A percentile compares a stretch with the other conserved stretches of the same genome.
Evolutionary conservation across 2,113 vertebrate genomes (phyloP).

Genomic region (Benthochromis sp.): DNA sequence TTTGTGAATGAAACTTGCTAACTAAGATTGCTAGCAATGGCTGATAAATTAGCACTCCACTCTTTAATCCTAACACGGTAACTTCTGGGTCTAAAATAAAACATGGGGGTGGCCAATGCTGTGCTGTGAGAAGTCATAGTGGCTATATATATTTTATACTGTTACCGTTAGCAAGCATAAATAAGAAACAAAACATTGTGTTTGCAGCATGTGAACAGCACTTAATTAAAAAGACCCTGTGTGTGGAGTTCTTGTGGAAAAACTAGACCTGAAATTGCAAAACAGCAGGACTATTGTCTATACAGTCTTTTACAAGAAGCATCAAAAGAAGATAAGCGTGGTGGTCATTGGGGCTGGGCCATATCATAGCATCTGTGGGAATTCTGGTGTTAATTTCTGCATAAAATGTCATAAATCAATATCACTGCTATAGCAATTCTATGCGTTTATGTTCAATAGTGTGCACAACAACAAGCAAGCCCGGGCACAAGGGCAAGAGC

Average conservation of each 20-base stretch:
- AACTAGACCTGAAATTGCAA: neutral
- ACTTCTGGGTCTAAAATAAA: neutral
- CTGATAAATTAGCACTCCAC: neutral
- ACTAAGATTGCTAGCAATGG: neutral
- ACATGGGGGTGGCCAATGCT: neutral
- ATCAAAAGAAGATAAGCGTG: neutral
- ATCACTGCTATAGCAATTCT: neutral
- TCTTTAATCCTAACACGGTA: neutral
- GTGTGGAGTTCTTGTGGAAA: neutral
- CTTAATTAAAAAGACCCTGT: neutral
- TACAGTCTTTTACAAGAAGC: neutral
- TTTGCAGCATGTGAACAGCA: neutral
- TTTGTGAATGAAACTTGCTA: neutral
- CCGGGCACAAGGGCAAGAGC: neutral
- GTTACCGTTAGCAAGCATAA: neutral
- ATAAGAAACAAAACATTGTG: neutral
- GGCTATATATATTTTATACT: neutral
- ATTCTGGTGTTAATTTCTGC: neutral
- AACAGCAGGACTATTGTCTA: neutral
- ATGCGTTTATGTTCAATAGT: neutral
- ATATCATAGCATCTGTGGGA: neutral
- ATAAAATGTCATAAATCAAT: neutral
- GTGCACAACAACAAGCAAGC: neutral
- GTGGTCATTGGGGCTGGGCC: neutral
- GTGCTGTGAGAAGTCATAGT: neutral